A percentile compares a stretch with the other conserved stretches of the same genome.
These are phyloP conservation scores for Orchestia grillus DNA, from an alignment of 1,140 invertebrate species.

Conservation along the genomic window DNA sequence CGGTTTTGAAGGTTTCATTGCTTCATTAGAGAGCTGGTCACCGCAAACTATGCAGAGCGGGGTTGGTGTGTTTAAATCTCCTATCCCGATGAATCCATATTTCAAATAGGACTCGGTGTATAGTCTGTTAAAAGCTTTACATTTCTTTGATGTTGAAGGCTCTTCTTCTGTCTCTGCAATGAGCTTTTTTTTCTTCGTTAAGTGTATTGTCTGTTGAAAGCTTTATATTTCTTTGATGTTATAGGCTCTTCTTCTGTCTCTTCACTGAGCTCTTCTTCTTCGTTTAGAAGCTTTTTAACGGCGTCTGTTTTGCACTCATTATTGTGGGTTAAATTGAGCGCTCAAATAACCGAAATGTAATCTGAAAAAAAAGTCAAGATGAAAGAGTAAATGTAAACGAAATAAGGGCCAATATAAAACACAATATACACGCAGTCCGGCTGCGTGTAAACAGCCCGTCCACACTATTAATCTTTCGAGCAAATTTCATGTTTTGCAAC, in stretches of 20 bases:
- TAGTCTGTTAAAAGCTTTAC: constrained; percentile 17
- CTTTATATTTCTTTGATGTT: constrained; percentile 45
- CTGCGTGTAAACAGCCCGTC: not conserved
- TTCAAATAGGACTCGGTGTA: constrained; percentile 55
- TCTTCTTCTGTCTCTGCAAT: constrained; percentile 11
- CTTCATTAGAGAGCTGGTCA: constrained; percentile 60
- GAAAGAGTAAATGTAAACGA: not conserved
- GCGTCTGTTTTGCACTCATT: constrained; percentile 46
- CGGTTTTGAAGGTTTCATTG: constrained; percentile 68
- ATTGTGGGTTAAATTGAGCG: not conserved
- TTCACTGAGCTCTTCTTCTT: constrained; percentile 33
- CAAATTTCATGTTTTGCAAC: constrained; percentile 24
- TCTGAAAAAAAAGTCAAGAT: not conserved
- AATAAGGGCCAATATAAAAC: not conserved
- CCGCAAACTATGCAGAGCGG: constrained; percentile 37
- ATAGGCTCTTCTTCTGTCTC: constrained; percentile 9
- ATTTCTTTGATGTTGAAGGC: constrained; percentile 52
- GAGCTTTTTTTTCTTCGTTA: constrained; percentile 33
- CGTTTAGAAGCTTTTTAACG: constrained; percentile 40
- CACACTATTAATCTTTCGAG: not conserved
- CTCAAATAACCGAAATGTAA: not conserved
- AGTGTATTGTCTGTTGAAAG: constrained; percentile 22
- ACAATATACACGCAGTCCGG: not conserved
- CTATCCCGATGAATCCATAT: constrained; percentile 58
- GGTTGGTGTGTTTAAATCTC: constrained; percentile 48